phyloP scores from a whole-genome alignment of 2,113 vertebrate species.

The Lophura nycthemera region DNA sequence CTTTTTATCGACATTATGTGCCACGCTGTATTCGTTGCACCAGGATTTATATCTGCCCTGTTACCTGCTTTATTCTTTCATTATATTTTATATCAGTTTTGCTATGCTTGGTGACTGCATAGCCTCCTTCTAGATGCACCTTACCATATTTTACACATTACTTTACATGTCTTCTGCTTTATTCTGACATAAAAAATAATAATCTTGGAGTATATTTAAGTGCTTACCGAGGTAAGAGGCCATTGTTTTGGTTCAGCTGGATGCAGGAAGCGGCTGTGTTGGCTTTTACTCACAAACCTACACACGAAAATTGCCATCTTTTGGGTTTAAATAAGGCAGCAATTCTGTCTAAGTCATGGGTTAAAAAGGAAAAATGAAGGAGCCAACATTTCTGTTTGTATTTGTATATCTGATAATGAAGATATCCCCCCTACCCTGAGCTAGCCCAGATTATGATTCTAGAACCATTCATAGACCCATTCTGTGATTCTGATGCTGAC shows the following conservation, averaged over 20 bases:
- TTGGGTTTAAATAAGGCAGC: background rate
- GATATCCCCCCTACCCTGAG: background rate
- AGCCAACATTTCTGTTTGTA: background rate
- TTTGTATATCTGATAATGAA: background rate
- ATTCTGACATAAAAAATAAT: constrained; percentile 23
- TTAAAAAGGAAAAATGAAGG: background rate
- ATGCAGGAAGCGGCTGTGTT: background rate
- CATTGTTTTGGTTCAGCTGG: background rate
- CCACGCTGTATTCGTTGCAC: background rate
- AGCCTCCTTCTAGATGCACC: background rate
- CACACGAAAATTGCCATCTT: accelerated
- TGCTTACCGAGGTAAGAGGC: background rate
- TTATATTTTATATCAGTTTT: constrained; percentile 42
- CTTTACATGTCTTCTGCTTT: constrained; percentile 5
- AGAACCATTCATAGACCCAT: background rate
- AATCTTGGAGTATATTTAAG: background rate
- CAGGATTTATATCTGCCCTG: constrained; percentile 39
- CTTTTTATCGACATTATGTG: background rate
- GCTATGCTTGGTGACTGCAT: background rate
- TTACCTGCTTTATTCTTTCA: constrained; percentile 42
- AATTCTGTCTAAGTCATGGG: background rate
- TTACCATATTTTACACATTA: background rate
- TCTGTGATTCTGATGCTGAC: background rate
- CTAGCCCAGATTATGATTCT: background rate
- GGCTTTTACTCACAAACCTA: background rate